Evolutionary conservation across 2,888 invertebrate species (phyloP), one percentile per base, ranked within the genome.

Genomic region (Crocallis elinguaria): DNA sequence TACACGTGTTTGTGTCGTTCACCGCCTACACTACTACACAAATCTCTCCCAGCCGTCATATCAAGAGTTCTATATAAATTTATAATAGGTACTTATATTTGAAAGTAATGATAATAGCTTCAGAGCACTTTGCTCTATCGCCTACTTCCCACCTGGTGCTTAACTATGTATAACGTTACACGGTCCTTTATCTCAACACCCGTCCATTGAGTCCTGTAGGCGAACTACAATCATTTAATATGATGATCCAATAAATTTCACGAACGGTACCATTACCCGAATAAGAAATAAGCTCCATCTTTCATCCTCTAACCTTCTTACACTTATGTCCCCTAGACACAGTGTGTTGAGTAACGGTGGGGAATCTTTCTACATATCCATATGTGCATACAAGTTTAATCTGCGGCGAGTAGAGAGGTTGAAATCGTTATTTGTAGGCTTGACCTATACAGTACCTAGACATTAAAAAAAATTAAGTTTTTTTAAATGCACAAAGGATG

Each of bases 201-300:
- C 49, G 8, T 14, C 14, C 35, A 43, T 42, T 11, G 19, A 19
- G 14, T 51, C 21, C 37, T 49, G 48, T 29, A 48, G 32, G 25
- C 25, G 11, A 54, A 48, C 48, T 36, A 51, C 50, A 43, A 48
- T 33, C 25, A 48, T 55, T 50, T 50, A 46, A 56, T 46, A 42
- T 42, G 53, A 49, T 38, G 38, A 44, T 27, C 37, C 53, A 43
- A 54, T 54, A 54, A 54, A 54, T 54, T 54, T 43, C 37, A 49
- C 43, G 38, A 53, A 54, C 27, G 48, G n/a, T 27, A 14, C 48
- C 48, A 54, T 54, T 49, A 54, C 33, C 42, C 17, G 51, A 44
- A 35, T 49, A 51, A 62, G 53, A 46, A 52, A 57, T 49, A 57
- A 36, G 57, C 29, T 43, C 49, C 35, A 50, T 59, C 27, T 42